Evolutionary conservation across 1,140 invertebrate genomes (phyloP).

Genomic region (Papilio machaon): DNA sequence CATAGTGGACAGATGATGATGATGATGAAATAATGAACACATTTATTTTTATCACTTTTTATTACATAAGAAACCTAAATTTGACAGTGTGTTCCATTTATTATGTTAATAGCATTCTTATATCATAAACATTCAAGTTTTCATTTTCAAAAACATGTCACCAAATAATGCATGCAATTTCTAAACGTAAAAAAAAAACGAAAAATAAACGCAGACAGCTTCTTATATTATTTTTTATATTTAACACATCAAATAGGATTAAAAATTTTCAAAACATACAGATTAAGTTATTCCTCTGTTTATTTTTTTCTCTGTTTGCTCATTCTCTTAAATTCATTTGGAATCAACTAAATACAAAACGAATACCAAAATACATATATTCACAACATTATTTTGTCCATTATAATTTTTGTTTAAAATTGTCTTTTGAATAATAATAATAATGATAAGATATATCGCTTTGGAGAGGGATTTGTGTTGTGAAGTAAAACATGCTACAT

Average conservation of each 20-base stretch:
- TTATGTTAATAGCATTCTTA: conserved; percentile 78
- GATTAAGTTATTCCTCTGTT: background rate
- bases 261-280: background rate
- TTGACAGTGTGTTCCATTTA: conserved; percentile 77
- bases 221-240: conserved; percentile 10
- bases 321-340: background rate
- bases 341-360: too few relatives aligned
- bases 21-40: background rate
- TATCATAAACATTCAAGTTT: conserved; percentile 70
- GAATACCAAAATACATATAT: too few relatives aligned
- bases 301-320: too few relatives aligned
- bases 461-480: too few relatives aligned
- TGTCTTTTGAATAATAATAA: too few relatives aligned
- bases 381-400: too few relatives aligned
- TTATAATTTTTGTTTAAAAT: too few relatives aligned
- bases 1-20: too few relatives aligned
- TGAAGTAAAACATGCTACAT: background rate
- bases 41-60: conserved; percentile 66
- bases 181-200: background rate
- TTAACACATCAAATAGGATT: background rate
- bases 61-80: conserved; percentile 80
- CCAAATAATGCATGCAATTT: background rate
- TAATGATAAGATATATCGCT: too few relatives aligned
- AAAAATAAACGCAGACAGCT: background rate
- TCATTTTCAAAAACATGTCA: conserved; percentile 73